Evolutionary conservation across 2,888 invertebrate genomes (phyloP), one percentile per base, ranked within the genome.

Genomic region (Fissipunctia ypsillon): DNA sequence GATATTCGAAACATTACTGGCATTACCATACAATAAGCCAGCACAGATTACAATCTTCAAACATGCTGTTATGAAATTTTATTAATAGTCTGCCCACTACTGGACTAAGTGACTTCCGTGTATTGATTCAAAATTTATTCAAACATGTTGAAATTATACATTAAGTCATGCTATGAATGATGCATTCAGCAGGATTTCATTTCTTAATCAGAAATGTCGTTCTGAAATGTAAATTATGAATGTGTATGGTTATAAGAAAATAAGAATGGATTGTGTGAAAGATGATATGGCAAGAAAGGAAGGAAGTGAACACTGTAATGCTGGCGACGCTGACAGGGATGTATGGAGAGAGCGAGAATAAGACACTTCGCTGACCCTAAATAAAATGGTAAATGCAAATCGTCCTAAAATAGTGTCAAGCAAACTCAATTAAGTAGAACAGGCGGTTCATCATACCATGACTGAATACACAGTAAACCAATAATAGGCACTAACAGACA

Each of bases 21-120:
- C 70, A 90, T 90, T 90, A 85, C 76, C 90, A 90, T 90, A 90
- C 90, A 90, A 90, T 90, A 82, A 76, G 78, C 67, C 57, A 69
- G 70, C 56, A 61, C 60, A 78, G 83, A 89, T 88, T 66, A 82
- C 76, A 66, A 85, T 84, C 83, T 71, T 73, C 61, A 48, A 69
- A 77, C 68, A 88, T 61, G 73, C 78, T 72, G 72, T 80, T 85
- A 87, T 74, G 73, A 80, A 83, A 85, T 82, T 76, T 76, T 81
- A 84, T 84, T 84, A 81, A 80, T 56, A 84, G 68, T 65, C 81
- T 54, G 52, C 57, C 68, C 81, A 61, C 68, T 56, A 45, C 54
- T 25, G 61, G 50, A 54, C n/a, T 63, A 35, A 64, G 66, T 50
- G 28, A 84, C 80, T 83, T 85, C 82, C 79, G 78, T 66, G 66